A percentile compares a stretch with the other conserved stretches of the same genome.
phyloP scores from a whole-genome alignment of 2,888 invertebrate species.

The Orthonychiurus folsomi region DNA sequence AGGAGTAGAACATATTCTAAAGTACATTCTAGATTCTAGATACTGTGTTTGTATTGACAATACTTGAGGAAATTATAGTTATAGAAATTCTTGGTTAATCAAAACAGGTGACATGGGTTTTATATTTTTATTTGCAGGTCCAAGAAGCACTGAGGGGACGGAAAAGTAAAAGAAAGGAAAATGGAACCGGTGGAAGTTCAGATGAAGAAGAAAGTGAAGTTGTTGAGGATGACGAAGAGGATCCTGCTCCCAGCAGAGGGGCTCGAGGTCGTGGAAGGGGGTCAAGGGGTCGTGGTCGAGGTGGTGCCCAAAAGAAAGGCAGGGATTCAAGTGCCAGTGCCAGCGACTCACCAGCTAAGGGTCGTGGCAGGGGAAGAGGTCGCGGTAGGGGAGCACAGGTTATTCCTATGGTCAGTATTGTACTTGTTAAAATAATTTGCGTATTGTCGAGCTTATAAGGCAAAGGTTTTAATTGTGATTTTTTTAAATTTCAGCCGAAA shows the following conservation, averaged over 20 bases:
- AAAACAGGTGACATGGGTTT: neutral
- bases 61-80: too few species aligned
- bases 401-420: too few species aligned
- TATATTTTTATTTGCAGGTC: neutral
- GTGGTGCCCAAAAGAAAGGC: neutral
- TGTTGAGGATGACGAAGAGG: slow-evolving; percentile 17
- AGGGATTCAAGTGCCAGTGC: neutral
- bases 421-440: too few species aligned
- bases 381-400: neutral
- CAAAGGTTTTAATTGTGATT: too few species aligned
- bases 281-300: neutral
- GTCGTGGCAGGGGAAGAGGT: slow-evolving; percentile 1
- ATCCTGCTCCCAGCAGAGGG: slow-evolving; percentile 16
- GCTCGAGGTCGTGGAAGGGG: slow-evolving; percentile 18
- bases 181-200: slow-evolving; percentile 13
- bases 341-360: neutral
- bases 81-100: too few species aligned
- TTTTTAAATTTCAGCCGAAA: neutral
- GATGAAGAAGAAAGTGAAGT: slow-evolving; percentile 14
- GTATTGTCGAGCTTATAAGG: too few species aligned
- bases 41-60: too few species aligned
- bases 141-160: slow-evolving; percentile 17
- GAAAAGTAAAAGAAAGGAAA: slow-evolving; percentile 27
- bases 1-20: too few species aligned
- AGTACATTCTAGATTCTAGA: too few species aligned